Percentiles rank a stretch among this genome's conserved stretches.
Conservation (phyloP, 92 coral and sea anemone genomes). For the Zoanthus solanderi region DNA sequence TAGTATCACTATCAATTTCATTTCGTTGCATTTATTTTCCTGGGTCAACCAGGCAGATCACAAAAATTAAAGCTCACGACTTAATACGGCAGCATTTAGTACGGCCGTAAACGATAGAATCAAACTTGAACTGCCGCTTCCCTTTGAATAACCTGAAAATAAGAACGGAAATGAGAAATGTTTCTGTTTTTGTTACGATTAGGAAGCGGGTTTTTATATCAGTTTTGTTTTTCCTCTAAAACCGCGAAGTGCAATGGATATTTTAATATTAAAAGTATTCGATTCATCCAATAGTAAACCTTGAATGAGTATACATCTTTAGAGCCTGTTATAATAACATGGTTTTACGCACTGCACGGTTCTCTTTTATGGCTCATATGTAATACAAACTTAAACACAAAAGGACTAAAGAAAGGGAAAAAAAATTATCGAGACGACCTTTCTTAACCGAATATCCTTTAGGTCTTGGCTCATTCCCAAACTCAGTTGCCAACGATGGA, state of each 20-base stretch:
- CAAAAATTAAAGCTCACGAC: not conserved
- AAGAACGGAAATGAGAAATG: conserved; percentile 19
- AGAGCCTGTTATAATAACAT: conserved; percentile 29
- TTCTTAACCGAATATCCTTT: not conserved
- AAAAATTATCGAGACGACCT: not conserved
- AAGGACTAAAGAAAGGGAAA: not conserved
- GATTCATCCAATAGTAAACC: conserved; percentile 2
- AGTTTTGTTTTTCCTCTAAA: conserved; percentile 18
- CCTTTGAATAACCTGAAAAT: conserved; percentile 7
- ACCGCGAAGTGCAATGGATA: conserved; percentile 23
- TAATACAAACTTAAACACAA: conserved; percentile 17
- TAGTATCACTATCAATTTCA: conserved; percentile 20
- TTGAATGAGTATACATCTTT: not conserved
- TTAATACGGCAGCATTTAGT: not conserved
- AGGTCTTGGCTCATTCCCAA: conserved; percentile 29
- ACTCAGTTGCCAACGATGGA: conserved; percentile 29
- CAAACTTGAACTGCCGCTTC: conserved; percentile 14
- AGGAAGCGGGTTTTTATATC: conserved; percentile 1
- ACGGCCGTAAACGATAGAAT: conserved; percentile 6
- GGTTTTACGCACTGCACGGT: conserved; percentile 20
- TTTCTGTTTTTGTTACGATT: not conserved
- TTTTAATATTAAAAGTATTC: conserved; percentile 19
- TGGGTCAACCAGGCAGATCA: not conserved
- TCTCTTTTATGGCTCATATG: conserved; percentile 2
- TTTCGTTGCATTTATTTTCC: conserved; percentile 4